phyloP scores from a whole-genome alignment of 2,113 vertebrate species.

The Geothlypis trichas region DNA sequence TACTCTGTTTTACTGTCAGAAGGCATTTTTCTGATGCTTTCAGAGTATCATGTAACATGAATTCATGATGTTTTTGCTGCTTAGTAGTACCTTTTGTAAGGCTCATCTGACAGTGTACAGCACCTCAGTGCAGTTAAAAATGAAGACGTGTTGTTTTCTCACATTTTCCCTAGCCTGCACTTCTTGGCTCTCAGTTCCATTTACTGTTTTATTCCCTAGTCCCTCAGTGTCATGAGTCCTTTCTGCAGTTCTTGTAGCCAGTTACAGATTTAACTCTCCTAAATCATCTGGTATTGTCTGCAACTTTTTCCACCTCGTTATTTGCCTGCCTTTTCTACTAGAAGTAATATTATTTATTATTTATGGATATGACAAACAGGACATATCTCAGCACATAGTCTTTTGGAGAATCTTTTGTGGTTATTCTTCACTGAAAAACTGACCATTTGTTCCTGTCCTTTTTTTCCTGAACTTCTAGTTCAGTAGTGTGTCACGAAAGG shows the following conservation, averaged over 20 bases:
- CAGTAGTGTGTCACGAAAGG: neutral
- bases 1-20: neutral
- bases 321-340: neutral
- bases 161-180: neutral
- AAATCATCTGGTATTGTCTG: neutral
- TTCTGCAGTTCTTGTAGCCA: neutral
- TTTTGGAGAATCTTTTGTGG: neutral
- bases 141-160: neutral
- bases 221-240: neutral
- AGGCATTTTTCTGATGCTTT: neutral
- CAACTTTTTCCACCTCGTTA: neutral
- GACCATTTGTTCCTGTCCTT: neutral
- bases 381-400: neutral
- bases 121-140: neutral
- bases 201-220: neutral
- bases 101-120: neutral
- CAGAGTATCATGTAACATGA: neutral
- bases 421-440: neutral
- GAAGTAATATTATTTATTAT: constrained; percentile 23
- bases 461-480: neutral
- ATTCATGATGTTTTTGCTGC: neutral
- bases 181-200: neutral
- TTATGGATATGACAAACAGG: neutral
- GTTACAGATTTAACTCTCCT: neutral
- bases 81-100: neutral